Evolutionary conservation across 2,797 vertebrate genomes (phyloP), one percentile per base, ranked within the genome.

Genomic region (Epinephelus awoara): DNA sequence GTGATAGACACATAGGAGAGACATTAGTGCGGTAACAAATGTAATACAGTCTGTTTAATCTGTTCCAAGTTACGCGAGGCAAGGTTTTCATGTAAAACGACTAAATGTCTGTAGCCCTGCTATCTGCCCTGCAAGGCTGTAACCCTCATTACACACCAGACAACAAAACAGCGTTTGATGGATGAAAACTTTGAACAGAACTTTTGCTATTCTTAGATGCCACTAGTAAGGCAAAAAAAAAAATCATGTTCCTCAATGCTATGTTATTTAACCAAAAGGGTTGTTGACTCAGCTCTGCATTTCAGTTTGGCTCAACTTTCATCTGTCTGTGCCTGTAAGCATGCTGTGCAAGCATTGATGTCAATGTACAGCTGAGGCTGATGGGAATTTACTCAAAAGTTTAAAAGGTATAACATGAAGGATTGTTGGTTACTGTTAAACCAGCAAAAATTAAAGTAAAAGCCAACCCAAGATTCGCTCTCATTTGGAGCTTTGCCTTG

Each of bases 1-100:
- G 74, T 71, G 77, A 84, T 51, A 14, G 57, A 85, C 57, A 74
- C 14, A 66, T 19, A n/a, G 47, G 56, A 61, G 52, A 67, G 56
- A 49, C 69, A 52, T 65, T 71, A 56, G 67, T 40, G 21, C 59
- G 44, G 15, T n/a, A 34, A 67, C 21, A 74, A 78, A 58, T 70
- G 40, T 47, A 4, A 34, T 3, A 14, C n/a, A 1, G 19, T 12
- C 46, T 38, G 14, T 56, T 66, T 61, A 42, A 54, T 29, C 21
- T 67, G 44, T 46, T 71, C 34, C 1, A 29, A 69, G 6, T 19
- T 29, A 47, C 19, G 18, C 14, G 17, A 51, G 15, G 52, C 18
- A 34, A 29, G 6, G 27, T 73, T 72, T 72, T 72, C 29, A 57
- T 67, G 21, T 27, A 9, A 65, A 58, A 59, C 4, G 19, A 25